phyloP scores from a whole-genome alignment of 2,797 vertebrate genomes.

The Melanotaenia parkinsoni region DNA sequence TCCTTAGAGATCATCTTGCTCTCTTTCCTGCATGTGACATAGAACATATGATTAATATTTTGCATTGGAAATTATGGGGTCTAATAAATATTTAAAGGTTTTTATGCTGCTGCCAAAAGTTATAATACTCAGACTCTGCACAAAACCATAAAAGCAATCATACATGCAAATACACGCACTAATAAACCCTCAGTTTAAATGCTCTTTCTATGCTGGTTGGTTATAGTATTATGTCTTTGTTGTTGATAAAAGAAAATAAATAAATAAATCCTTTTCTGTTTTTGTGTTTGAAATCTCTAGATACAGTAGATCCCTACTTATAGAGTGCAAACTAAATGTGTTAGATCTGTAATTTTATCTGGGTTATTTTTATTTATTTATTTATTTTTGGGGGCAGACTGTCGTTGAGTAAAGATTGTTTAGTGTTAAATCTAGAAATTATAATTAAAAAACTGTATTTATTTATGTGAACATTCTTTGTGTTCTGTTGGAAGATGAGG shows the following conservation, averaged over 20 bases:
- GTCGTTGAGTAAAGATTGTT: slow-evolving; percentile 65
- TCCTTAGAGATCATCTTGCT: slow-evolving; percentile 35
- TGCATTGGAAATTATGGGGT: slow-evolving; percentile 59
- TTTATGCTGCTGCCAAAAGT: slow-evolving; percentile 67
- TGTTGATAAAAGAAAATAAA: slow-evolving; percentile 65
- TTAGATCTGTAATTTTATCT: slow-evolving; percentile 58
- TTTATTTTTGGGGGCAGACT: slow-evolving; percentile 20
- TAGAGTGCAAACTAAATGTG: slow-evolving; percentile 62
- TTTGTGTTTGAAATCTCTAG: slow-evolving; percentile 69
- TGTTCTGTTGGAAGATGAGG: slow-evolving; percentile 76
- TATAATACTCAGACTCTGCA: slow-evolving; percentile 57
- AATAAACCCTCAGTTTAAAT: slow-evolving; percentile 53
- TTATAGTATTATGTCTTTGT: slow-evolving; percentile 76
- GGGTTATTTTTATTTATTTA: slow-evolving; percentile 24
- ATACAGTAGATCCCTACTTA: slow-evolving; percentile 65
- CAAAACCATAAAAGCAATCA: slow-evolving; percentile 68
- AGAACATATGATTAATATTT: slow-evolving; percentile 49
- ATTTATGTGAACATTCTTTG: slow-evolving; percentile 63
- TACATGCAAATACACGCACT: slow-evolving; percentile 17
- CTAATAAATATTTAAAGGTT: slow-evolving; percentile 60
- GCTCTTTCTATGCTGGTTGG: slow-evolving; percentile 71
- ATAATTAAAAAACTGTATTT: slow-evolving; percentile 65
- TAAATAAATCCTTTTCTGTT: slow-evolving; percentile 51
- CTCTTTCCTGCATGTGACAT: slow-evolving; percentile 61
- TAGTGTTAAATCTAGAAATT: slow-evolving; percentile 65